A percentile compares a stretch with the other conserved stretches of the same genome.
These are phyloP conservation scores for Capitulum mitella DNA, from an alignment of 2,888 invertebrate species.

Conservation along the genomic window DNA sequence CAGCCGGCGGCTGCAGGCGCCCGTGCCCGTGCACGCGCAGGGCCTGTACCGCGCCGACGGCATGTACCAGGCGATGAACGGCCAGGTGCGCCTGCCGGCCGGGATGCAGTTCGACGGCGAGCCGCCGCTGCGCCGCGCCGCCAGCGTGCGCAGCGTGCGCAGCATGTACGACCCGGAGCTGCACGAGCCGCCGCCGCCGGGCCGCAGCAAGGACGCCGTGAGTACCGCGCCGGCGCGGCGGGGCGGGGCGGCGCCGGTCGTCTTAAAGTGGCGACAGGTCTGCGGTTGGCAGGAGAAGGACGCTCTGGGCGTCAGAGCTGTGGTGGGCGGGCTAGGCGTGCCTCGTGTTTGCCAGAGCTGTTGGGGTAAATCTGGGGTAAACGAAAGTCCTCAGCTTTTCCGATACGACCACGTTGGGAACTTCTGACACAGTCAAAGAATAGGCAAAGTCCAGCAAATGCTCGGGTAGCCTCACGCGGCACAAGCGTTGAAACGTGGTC, in stretches of 20 bases:
- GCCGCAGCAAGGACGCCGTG: neutral
- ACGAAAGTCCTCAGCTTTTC: no score
- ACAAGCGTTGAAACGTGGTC: no score
- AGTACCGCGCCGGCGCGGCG: neutral
- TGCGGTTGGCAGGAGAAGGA: neutral
- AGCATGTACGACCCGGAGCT: constrained; percentile 12
- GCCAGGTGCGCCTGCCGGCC: neutral
- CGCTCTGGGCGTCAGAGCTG: neutral
- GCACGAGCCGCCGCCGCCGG: neutral
- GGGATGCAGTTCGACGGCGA: neutral
- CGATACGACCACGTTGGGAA: no score
- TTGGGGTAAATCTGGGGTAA: no score
- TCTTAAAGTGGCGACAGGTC: no score
- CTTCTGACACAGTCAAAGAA: no score
- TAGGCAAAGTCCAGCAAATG: no score
- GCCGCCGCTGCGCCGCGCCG: neutral
- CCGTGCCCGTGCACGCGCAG: constrained; percentile 12
- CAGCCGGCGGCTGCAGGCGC: constrained; percentile 10
- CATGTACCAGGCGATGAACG: neutral
- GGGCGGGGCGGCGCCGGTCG: no score
- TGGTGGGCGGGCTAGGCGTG: no score
- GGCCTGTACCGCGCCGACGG: constrained; percentile 23
- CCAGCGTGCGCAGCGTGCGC: neutral
- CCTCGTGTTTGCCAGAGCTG: no score
- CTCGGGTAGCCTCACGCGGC: no score